Conservation (phyloP, 2,888 invertebrate genomes). For the Galerucella pusilla region DNA sequence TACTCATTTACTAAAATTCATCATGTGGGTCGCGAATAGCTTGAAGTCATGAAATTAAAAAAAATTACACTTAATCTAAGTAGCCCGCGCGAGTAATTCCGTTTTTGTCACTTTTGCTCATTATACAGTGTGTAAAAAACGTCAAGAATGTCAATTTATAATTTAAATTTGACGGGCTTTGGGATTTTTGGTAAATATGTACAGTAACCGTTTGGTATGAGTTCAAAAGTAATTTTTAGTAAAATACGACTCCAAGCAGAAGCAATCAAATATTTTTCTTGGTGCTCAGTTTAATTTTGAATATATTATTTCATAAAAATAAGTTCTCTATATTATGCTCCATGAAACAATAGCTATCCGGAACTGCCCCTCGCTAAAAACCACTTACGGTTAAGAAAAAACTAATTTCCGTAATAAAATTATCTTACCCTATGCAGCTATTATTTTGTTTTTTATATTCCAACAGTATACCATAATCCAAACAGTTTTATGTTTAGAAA, state of each 20-base stretch:
- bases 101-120: conserved; percentile 7
- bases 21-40: background rate
- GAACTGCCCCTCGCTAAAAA: too few relatives aligned
- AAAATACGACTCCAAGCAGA: background rate
- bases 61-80: background rate
- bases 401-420: too few relatives aligned
- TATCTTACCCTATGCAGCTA: background rate
- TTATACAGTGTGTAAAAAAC: background rate
- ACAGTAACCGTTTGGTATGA: background rate
- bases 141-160: too few relatives aligned
- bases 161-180: too few relatives aligned
- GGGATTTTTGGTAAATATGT: too few relatives aligned
- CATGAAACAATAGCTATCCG: too few relatives aligned
- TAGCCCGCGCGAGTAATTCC: background rate
- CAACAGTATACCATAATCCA: conserved; percentile 8
- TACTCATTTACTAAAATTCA: conserved; percentile 1
- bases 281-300: too few relatives aligned
- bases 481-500: conserved; percentile 23
- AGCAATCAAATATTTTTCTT: background rate
- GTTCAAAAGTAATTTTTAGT: background rate
- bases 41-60: background rate
- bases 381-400: too few relatives aligned
- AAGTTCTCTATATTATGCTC: too few relatives aligned
- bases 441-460: background rate
- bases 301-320: too few relatives aligned